Evolutionary conservation across 2,797 vertebrate species (phyloP).

Genomic region (Tachyglossus aculeatus): DNA sequence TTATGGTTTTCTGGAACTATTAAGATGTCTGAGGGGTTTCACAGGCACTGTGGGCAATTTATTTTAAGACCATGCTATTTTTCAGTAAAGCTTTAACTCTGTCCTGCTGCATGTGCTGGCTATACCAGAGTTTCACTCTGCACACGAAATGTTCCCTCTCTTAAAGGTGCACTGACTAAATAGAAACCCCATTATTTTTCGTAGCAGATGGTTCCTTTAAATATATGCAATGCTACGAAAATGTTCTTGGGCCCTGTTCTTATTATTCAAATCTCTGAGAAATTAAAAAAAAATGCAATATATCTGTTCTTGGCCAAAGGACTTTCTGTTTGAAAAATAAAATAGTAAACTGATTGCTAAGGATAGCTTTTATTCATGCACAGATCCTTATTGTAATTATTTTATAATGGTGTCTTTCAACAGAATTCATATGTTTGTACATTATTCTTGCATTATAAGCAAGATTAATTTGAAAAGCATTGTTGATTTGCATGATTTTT

Average conservation of each 20-base stretch:
- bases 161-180: too few relatives aligned
- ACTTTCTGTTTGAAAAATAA: conserved; percentile 40
- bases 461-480: conserved; percentile 46
- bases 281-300: conserved; percentile 62
- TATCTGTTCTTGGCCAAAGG: conserved; percentile 25
- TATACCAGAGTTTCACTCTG: too few relatives aligned
- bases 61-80: too few relatives aligned
- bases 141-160: too few relatives aligned
- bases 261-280: conserved; percentile 35
- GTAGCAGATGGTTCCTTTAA: background rate
- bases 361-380: conserved; percentile 16
- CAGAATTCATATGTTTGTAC: conserved; percentile 28
- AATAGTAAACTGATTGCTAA: conserved; percentile 32
- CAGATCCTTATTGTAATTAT: too few relatives aligned
- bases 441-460: conserved; percentile 45
- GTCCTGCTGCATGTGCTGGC: too few relatives aligned
- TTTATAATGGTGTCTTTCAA: conserved; percentile 18
- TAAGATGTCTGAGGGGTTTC: too few relatives aligned
- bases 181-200: background rate
- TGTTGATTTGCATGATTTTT: conserved; percentile 32
- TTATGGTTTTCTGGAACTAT: too few relatives aligned
- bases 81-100: too few relatives aligned
- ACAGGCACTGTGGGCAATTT: too few relatives aligned
- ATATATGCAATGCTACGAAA: conserved; percentile 28
- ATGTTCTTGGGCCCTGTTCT: conserved; percentile 20